Percentiles rank a stretch among this genome's conserved stretches.
phyloP scores from a whole-genome alignment of 2,888 invertebrate species.

The Chymomyza procnemis region DNA sequence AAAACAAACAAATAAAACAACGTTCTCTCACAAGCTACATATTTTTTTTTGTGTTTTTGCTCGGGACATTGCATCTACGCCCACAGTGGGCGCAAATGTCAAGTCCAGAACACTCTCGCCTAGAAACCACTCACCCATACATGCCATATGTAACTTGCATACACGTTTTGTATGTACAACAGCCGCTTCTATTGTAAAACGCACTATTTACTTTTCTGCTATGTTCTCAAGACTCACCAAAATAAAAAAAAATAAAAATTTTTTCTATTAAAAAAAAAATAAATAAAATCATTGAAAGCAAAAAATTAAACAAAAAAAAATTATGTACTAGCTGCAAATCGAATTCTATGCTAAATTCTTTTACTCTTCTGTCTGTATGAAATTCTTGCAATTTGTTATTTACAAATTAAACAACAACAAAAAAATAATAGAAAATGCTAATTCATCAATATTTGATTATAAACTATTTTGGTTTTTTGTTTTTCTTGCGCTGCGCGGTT shows the following conservation, averaged over 20 bases:
- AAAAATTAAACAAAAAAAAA: conserved; percentile 3
- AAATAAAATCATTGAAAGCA: neutral
- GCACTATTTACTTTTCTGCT: conserved; percentile 6
- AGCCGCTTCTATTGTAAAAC: neutral
- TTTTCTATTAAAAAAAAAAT: too few species aligned
- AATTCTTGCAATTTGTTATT: neutral
- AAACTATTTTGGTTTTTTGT: conserved; percentile 56
- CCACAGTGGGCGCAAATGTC: neutral
- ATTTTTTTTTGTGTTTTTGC: too few species aligned
- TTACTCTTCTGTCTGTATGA: conserved; percentile 3
- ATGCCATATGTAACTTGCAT: conserved; percentile 11
- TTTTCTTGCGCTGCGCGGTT: conserved; percentile 56
- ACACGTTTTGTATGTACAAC: conserved; percentile 9
- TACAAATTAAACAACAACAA: neutral
- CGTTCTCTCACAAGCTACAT: conserved; percentile 34
- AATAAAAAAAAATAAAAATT: neutral
- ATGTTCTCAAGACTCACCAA: conserved; percentile 19
- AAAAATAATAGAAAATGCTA: neutral
- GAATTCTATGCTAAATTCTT: conserved; percentile 25
- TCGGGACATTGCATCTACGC: neutral
- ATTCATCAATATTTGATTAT: conserved; percentile 63
- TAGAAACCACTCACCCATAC: conserved; percentile 11
- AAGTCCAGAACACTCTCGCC: conserved; percentile 10
- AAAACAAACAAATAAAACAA: conserved; percentile 21
- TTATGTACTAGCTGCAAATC: neutral